Evolutionary conservation across 2,888 invertebrate genomes (phyloP), one percentile per base, ranked within the genome.

Genomic region (Subacronicta megacephala): DNA sequence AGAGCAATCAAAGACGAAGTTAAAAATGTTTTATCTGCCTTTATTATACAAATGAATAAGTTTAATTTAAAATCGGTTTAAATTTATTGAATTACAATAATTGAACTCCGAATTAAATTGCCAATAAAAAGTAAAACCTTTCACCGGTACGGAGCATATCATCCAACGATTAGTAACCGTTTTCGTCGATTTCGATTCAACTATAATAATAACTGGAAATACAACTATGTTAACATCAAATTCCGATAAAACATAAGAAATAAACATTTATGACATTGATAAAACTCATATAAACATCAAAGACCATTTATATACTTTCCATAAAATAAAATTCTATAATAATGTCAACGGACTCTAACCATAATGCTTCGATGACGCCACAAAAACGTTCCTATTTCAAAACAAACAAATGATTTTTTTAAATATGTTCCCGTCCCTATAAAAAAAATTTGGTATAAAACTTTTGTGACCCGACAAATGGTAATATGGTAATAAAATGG

Each of bases 401-500:
- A 74, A 77, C 64, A 76, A 76, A 77, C 66, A 79, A 68, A 65
- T 54, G 53, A 60, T 44, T 55, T 67, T 60, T 57, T 49, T 53
- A 57, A 62, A 62, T 50, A 37, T 51, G 10, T 7, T 40, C 17
- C 10, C 15, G 37, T 16, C 31, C n/a, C n/a, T 41, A 36, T 53
- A 43, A 58, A 55, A 49, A 46, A n/a, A 53, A 41, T 9, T 58
- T 18, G 18, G 59, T 68, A 62, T 59, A 65, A 54, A 70, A 65
- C 61, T 68, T 78, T 72, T 71, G 75, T 79, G 80, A 76, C 72
- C 71, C 74, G 77, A 77, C 79, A 77, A 82, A 81, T 77, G 69
- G 77, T 77, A 78, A 85, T 85, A 81, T 77, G 69, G 77, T 77
- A 78, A 85, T 85, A 85, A 85, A 85, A 85, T 80, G 68, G 76